Base-by-base conservation (phyloP, 2,888 invertebrate genomes). In the Seladonia tumulorum region DNA sequence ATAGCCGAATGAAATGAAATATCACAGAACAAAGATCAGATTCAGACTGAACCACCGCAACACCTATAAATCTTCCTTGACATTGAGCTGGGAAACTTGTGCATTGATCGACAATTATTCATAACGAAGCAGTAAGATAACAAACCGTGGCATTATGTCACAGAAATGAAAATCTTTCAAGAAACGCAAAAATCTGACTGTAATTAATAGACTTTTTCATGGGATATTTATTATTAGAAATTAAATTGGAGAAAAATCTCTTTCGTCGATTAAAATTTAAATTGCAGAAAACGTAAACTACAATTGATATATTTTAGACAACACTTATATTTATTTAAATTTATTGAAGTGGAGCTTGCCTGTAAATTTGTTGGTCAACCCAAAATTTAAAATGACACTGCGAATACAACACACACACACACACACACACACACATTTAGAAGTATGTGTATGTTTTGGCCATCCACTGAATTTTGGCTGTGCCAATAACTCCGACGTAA, bases 11-110 rank as follows among this genome's bases (percentile, higher is more conserved):
- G 74, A 74, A 35, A 25, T 63, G 29, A 18, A 42, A 53, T 66
- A 66, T 57, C 45, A 63, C 78, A 70, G 57, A 39, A 60, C 47
- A 39, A 14, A 29, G 22, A 70, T 39, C n/a, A 60, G 39, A 70
- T 42, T 70, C 42, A 70, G 42, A n/a, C 42, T 70, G 42, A 42
- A 42, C 5, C 42, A 25, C 47, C 73, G 25, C 73, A 25, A 39
- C 7, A 35, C 22, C n/a, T 39, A 39, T 75, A 70, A 42, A 70
- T 49, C 49, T 47, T 47, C 7, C 73, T 47, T 10, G 49, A 47
- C 39, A 73, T 25, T 18, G 73, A 25, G 45, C 73, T 47, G 29
- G 29, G 18, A 47, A 70, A 70, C 70, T 39, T 70, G 70, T 14
- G 12, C 39, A n/a, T n/a, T 70, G 70, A 42, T 70, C 70, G 42